Base-by-base conservation (phyloP, 2,113 vertebrate species). In the Proteles cristata region DNA sequence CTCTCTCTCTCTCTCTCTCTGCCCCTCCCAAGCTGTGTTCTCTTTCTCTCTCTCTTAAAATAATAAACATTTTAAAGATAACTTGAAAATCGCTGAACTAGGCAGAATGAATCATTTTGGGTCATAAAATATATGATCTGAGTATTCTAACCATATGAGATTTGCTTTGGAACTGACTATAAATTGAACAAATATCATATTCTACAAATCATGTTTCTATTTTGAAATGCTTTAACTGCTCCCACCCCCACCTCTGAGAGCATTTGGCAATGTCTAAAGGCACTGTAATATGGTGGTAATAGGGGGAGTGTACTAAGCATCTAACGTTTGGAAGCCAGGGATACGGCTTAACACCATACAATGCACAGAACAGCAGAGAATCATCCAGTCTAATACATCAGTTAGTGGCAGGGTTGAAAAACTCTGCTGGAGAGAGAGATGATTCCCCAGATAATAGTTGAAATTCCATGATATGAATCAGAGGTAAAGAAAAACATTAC, bases 391-490 rank as follows among this genome's bases (percentile, higher is more conserved):
- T 28, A 53, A 83, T n/a, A 65, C 4, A 7, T 39, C 33, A 84
- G 28, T 45, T 4, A 28, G 6, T 45, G 31, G 19, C 33, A 77
- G 45, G 5, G 14, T 0, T 43, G 58, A 73, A 80, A 94, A 94
- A n/a, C 0, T 1, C 26, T 35, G 10, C 19, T 10, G 16, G 58
- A 9, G 21, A 0, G 35, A 0, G 12, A 79, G 68, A 26, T 2
- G 25, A 76, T 69, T 91, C 11, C 4, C 55, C 65, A 53, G 12
- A 53, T 55, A 76, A 58, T 2, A 26, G 23, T 0, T 93, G 71
- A 95, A 95, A 82, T 69, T 77, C 2, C 1, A 35, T 21, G 31
- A 39, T 7, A 0, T 65, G 92, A 71, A 63, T 53, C 26, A 53
- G 35, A 68, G 17, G 39, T 45, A 55, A 79, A 86, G 14, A 45